These are phyloP conservation scores for Amniataba percoides DNA, from an alignment of 2,797 vertebrate genomes.

Conservation along the genomic window DNA sequence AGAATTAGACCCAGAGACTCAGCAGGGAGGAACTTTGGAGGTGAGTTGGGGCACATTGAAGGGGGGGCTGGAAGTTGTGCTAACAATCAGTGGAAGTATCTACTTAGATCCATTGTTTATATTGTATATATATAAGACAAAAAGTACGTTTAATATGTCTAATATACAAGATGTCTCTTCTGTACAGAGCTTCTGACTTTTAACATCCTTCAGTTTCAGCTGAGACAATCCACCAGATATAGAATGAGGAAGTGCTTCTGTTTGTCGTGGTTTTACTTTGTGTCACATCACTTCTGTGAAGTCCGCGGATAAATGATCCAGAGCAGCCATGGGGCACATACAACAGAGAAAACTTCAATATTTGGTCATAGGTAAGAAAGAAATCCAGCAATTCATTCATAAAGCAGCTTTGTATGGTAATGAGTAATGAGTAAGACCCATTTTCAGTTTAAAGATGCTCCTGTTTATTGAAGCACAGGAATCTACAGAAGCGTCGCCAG, in stretches of 20 bases:
- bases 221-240: not conserved
- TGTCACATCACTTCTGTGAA: not conserved
- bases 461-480: too few relatives aligned
- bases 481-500: not conserved
- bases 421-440: too few relatives aligned
- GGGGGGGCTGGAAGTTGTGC: too few relatives aligned
- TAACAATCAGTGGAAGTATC: too few relatives aligned
- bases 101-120: too few relatives aligned
- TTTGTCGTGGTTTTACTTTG: not conserved
- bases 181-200: not conserved
- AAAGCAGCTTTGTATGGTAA: not conserved
- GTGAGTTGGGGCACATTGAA: too few relatives aligned
- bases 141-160: too few relatives aligned
- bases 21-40: too few relatives aligned
- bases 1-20: too few relatives aligned
- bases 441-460: not conserved
- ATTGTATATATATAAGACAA: too few relatives aligned
- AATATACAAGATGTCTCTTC: too few relatives aligned
- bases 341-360: not conserved
- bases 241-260: slow-evolving; percentile 19
- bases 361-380: slow-evolving; percentile 16
- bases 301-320: not conserved
- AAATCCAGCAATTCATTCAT: not conserved
- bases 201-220: not conserved
- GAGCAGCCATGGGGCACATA: slow-evolving; percentile 14